Evolutionary conservation across 2,113 vertebrate genomes (phyloP), one percentile per base, ranked within the genome.

Genomic region (Strigops habroptila): DNA sequence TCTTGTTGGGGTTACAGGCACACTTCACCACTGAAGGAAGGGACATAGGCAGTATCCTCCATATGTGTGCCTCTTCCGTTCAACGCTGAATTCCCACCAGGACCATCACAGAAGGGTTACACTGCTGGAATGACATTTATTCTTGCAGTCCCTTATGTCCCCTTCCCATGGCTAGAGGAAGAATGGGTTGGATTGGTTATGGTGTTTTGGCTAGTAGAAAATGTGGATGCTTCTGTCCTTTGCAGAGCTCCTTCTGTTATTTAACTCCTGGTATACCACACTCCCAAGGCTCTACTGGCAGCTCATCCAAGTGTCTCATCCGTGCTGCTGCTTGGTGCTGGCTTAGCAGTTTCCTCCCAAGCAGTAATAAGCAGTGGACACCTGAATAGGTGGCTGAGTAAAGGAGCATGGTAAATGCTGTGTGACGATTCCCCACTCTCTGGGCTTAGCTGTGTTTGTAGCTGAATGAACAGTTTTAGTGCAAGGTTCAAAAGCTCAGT

Each of bases 381-480:
- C 48, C 84, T 51, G 57, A 82, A 62, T 18, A 44, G 17, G 27
- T 48, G 63, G 33, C 51, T 75, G 65, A 63, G 41, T 63, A 48
- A 35, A 73, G 59, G 57, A 65, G 63, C 1, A 2, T 60, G 62
- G 43, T 59, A 21, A 88, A 86, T 49, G 24, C 53, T 6, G 1
- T 4, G 3, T 25, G 82, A 63, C 4, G 1, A 18, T 39, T 83
- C 37, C 39, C 14, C 71, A 51, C 43, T 51, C 46, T 85, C 51
- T 71, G 69, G 28, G 31, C 25, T 75, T 57, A 27, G 70, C 57
- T 7, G 2, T 19, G 18, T 41, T 89, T 0, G 0, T 27, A 57
- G 59, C 37, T 53, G 28, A 59, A 37, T 28, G 28, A 64, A 30
- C 14, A 2, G 44, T 30, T 60, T 78, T 92, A 60, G 24, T 75